Conservation (phyloP, 1,140 invertebrate genomes). For the Orchesella cincta region DNA sequence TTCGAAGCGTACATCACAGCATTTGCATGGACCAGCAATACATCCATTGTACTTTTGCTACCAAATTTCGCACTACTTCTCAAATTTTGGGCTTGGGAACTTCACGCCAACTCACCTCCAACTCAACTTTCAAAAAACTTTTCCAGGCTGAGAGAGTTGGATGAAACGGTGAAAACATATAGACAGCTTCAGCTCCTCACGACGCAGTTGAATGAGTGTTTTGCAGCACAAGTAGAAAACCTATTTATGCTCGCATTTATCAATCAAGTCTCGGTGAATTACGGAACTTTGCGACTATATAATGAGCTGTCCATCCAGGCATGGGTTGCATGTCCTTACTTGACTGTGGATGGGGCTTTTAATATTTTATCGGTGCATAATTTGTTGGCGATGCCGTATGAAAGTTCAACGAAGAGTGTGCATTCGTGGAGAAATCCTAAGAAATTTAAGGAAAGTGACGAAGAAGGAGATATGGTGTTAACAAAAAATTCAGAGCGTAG, state of each 20-base stretch:
- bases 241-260: constrained; percentile 5
- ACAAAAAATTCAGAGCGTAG: too few species aligned
- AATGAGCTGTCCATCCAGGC: not conserved
- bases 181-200: not conserved
- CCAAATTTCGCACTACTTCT: not conserved
- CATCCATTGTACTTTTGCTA: not conserved
- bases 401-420: not conserved
- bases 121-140: not conserved
- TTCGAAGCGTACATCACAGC: constrained; percentile 15
- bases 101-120: not conserved
- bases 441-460: not conserved
- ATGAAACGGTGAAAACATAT: not conserved
- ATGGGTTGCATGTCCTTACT: constrained; percentile 4
- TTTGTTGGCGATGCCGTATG: not conserved
- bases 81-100: not conserved
- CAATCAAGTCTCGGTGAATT: constrained; percentile 19
- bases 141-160: not conserved
- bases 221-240: not conserved
- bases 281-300: not conserved
- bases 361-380: not conserved
- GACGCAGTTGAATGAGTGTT: not conserved
- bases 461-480: not conserved
- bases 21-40: not conserved
- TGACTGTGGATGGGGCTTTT: not conserved
- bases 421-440: not conserved